A percentile compares a stretch with the other conserved stretches of the same genome.
Conservation (phyloP, 2,888 invertebrate species). For the Euproctis similis region DNA sequence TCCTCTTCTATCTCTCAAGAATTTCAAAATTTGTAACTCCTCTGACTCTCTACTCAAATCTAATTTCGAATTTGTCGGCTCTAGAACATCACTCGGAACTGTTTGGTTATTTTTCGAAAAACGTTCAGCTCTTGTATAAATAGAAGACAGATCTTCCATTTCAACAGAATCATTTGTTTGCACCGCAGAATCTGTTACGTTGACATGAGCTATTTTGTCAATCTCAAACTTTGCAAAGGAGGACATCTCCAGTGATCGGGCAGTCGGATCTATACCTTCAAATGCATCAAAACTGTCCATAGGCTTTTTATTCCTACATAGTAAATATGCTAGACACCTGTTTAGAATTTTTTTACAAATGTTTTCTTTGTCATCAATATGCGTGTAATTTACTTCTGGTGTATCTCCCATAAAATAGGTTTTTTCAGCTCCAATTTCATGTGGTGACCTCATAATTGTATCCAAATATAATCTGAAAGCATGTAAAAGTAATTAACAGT, state of each 20-base stretch:
- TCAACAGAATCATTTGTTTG: slow-evolving; percentile 57
- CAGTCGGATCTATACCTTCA: slow-evolving; percentile 4
- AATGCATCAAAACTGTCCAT: slow-evolving; percentile 3
- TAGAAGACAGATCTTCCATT: slow-evolving; percentile 13
- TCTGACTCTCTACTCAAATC: slow-evolving; percentile 13
- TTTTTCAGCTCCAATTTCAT: slow-evolving; percentile 30
- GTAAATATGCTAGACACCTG: slow-evolving; percentile 15
- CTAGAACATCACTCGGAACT: slow-evolving; percentile 1
- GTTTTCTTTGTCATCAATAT: slow-evolving; percentile 7
- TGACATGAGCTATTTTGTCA: slow-evolving; percentile 25
- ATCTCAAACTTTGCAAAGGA: slow-evolving; percentile 50
- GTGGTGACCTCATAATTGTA: slow-evolving; percentile 56
- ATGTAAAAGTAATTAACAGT: too few species aligned
- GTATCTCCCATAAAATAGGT: slow-evolving; percentile 24
- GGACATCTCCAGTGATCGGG: slow-evolving; percentile 19
- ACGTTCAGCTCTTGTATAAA: not conserved
- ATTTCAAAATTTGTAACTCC: slow-evolving; percentile 43
- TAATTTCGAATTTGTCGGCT: slow-evolving; percentile 4
- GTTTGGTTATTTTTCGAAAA: not conserved
- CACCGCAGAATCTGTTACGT: slow-evolving; percentile 29
- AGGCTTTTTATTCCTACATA: slow-evolving; percentile 16
- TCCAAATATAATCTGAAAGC: slow-evolving; percentile 52
- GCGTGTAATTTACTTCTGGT: slow-evolving; percentile 22
- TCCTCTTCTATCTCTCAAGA: slow-evolving; percentile 28
- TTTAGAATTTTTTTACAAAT: slow-evolving; percentile 9